These are phyloP conservation scores for Hassar affinis DNA, from an alignment of 2,113 vertebrate genomes.

Conservation along the genomic window DNA sequence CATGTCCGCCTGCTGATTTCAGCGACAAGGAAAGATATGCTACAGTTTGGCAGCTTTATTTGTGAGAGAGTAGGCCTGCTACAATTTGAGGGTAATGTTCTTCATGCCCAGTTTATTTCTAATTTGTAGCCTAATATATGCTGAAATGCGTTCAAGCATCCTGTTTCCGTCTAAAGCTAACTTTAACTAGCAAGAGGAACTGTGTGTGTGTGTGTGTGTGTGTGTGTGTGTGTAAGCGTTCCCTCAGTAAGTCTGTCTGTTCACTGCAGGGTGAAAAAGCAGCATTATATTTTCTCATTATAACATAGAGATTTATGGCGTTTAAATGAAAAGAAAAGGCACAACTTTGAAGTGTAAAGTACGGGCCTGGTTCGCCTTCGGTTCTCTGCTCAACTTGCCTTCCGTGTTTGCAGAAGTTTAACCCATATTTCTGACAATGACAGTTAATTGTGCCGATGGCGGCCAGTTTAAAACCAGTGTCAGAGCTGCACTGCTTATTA, in stretches of 20 bases:
- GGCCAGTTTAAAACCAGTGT: background rate
- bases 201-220: slow-evolving; percentile 4
- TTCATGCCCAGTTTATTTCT: slow-evolving; percentile 14
- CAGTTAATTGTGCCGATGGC: background rate
- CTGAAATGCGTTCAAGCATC: background rate
- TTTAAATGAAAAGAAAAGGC: slow-evolving; percentile 69
- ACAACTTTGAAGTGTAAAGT: slow-evolving; percentile 62
- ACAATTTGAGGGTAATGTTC: background rate
- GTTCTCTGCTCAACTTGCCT: slow-evolving; percentile 35
- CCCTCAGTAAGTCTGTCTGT: slow-evolving; percentile 66
- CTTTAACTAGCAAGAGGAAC: background rate
- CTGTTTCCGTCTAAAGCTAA: background rate
- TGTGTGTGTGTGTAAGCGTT: background rate
- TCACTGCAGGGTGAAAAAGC: slow-evolving; percentile 43
- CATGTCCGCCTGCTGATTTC: background rate
- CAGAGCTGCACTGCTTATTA: background rate
- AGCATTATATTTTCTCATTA: slow-evolving; percentile 63
- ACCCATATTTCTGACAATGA: slow-evolving; percentile 20
- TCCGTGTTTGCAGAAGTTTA: slow-evolving; percentile 23
- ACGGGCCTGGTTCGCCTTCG: slow-evolving; percentile 24
- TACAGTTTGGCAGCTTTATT: background rate
- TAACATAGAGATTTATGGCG: slow-evolving; percentile 65
- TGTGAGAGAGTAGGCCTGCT: background rate
- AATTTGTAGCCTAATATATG: slow-evolving; percentile 5
- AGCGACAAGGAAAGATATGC: background rate